Conservation (phyloP, 2,797 vertebrate genomes). For the Squalus acanthias region DNA sequence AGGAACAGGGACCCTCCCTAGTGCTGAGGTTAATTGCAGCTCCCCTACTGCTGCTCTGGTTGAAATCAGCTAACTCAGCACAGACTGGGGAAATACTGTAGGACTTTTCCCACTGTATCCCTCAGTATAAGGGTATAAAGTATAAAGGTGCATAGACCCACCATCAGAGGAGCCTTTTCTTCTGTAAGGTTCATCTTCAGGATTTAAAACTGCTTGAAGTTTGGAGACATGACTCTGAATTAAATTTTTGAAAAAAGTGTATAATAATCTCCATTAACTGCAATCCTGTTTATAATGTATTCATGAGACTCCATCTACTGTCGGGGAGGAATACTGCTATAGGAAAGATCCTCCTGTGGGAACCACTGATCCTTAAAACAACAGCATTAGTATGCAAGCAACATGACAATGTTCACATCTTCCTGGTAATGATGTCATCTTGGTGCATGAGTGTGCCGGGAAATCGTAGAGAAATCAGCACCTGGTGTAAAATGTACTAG, state of each 20-base stretch:
- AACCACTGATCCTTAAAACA: background rate
- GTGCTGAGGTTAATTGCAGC: background rate
- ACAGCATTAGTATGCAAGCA: background rate
- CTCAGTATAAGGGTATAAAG: background rate
- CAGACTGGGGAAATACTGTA: background rate
- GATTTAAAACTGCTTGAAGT: background rate
- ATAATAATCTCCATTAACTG: background rate
- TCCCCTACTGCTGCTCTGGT: background rate
- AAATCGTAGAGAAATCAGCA: background rate
- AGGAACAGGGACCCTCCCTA: background rate
- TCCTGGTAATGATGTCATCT: background rate
- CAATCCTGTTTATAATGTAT: background rate
- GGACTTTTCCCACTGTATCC: background rate
- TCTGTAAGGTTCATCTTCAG: background rate
- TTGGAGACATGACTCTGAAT: background rate
- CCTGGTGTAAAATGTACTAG: background rate
- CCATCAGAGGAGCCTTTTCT: no score
- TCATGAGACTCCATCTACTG: slow-evolving; percentile 28
- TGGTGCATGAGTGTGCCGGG: background rate
- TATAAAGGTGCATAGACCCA: background rate
- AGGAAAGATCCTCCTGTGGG: background rate
- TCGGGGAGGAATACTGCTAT: background rate
- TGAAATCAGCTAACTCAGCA: background rate
- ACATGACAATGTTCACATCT: background rate
- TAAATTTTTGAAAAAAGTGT: background rate